phyloP scores from a whole-genome alignment of 2,797 vertebrate species.

The Acridotheres tristis region DNA sequence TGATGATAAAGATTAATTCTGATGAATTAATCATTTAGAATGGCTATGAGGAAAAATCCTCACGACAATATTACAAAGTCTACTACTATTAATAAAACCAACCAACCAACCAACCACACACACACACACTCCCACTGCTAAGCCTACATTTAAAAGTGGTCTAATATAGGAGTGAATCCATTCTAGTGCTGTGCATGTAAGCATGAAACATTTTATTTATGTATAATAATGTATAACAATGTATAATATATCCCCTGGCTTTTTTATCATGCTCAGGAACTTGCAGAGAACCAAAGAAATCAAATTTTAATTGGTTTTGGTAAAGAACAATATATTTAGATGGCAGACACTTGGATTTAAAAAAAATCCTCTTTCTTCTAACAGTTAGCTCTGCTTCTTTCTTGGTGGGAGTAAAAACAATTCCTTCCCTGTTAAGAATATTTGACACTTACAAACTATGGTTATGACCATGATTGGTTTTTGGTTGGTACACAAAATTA shows the following conservation, averaged over 20 bases:
- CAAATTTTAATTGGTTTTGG: background rate
- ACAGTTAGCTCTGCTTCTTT: background rate
- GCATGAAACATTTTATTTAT: background rate
- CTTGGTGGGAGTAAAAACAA: background rate
- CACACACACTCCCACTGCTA: too few species aligned
- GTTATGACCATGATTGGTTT: accelerated
- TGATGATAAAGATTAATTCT: background rate
- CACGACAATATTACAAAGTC: background rate
- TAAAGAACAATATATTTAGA: background rate
- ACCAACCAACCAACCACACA: background rate
- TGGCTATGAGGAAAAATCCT: background rate
- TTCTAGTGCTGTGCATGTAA: background rate
- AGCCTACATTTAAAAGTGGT: background rate
- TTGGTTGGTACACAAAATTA: background rate
- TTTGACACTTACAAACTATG: background rate
- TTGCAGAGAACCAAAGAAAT: background rate
- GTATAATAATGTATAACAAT: background rate
- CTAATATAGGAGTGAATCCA: background rate
- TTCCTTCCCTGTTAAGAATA: background rate
- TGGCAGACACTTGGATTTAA: background rate
- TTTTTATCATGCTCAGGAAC: background rate
- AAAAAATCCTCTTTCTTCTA: background rate
- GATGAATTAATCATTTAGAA: background rate
- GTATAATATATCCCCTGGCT: too few species aligned
- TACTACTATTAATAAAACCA: background rate